Conservation (phyloP, 2,113 vertebrate genomes). For the Dolichallabes microphthalmus region DNA sequence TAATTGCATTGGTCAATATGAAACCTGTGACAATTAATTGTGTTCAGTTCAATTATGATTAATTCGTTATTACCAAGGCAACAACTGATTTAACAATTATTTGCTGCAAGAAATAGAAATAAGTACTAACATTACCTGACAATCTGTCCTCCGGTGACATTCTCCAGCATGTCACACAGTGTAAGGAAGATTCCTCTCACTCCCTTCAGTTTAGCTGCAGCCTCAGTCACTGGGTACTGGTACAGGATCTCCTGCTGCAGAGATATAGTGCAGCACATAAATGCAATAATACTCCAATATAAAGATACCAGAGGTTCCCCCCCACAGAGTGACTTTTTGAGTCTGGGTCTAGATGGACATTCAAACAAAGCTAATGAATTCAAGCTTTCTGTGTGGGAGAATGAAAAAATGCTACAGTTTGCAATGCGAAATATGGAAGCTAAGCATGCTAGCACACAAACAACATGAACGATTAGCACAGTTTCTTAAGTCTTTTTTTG, state of each 20-base stretch:
- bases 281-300: background rate
- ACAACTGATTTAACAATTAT: background rate
- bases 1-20: no score
- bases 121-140: constrained; percentile 76
- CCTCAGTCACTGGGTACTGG: constrained; percentile 86
- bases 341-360: background rate
- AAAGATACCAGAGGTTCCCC: background rate
- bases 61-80: no score
- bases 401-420: background rate
- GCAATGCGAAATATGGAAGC: background rate
- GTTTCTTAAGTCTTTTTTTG: background rate
- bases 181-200: constrained; percentile 95
- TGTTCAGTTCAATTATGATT: background rate
- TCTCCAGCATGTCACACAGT: constrained; percentile 93
- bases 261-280: constrained; percentile 20
- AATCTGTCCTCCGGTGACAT: constrained; percentile 84
- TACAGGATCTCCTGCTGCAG: constrained; percentile 93
- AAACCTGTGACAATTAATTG: no score
- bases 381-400: background rate
- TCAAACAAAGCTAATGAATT: background rate
- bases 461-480: background rate
- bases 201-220: constrained; percentile 86
- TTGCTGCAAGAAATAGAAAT: background rate
- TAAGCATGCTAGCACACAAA: background rate
- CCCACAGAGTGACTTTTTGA: background rate